phyloP scores from a whole-genome alignment of 2,888 invertebrate species.

The Phoronis australis region DNA sequence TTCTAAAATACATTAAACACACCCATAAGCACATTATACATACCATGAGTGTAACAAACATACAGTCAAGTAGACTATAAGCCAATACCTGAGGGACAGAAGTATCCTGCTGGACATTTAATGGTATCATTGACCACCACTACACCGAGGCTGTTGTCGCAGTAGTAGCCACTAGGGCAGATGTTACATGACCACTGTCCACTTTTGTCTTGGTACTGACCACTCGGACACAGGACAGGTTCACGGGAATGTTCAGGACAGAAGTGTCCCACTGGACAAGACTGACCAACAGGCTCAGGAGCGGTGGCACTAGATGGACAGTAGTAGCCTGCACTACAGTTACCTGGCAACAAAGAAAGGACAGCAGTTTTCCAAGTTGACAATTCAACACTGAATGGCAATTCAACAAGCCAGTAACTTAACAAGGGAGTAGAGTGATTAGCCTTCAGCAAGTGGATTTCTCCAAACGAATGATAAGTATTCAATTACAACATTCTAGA shows the following conservation, averaged over 20 bases:
- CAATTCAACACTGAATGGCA: too few relatives aligned
- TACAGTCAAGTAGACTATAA: neutral
- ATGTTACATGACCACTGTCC: constrained; percentile 34
- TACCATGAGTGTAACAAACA: neutral
- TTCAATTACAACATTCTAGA: too few relatives aligned
- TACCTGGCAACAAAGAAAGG: too few relatives aligned
- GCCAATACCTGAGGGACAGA: constrained; percentile 38
- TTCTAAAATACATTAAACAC: too few relatives aligned
- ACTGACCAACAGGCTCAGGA: constrained; percentile 19
- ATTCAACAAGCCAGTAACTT: too few relatives aligned
- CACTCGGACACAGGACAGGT: constrained; percentile 35
- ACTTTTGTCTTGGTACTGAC: constrained; percentile 33
- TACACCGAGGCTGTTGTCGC: constrained; percentile 41
- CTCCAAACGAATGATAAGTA: too few relatives aligned
- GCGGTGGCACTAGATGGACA: constrained; percentile 38
- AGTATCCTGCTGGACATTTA: constrained; percentile 41
- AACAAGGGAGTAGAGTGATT: too few relatives aligned
- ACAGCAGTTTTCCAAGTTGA: too few relatives aligned
- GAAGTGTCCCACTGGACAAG: constrained; percentile 40
- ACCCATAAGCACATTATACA: too few relatives aligned
- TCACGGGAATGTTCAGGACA: constrained; percentile 30
- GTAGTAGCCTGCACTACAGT: constrained; percentile 43
- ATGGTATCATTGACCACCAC: constrained; percentile 39
- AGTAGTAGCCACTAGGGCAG: constrained; percentile 45
- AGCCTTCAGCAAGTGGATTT: too few relatives aligned